A percentile compares a stretch with the other conserved stretches of the same genome.
These are phyloP conservation scores for Vulpes vulpes DNA, from an alignment of 2,113 vertebrate species.

Conservation along the genomic window DNA sequence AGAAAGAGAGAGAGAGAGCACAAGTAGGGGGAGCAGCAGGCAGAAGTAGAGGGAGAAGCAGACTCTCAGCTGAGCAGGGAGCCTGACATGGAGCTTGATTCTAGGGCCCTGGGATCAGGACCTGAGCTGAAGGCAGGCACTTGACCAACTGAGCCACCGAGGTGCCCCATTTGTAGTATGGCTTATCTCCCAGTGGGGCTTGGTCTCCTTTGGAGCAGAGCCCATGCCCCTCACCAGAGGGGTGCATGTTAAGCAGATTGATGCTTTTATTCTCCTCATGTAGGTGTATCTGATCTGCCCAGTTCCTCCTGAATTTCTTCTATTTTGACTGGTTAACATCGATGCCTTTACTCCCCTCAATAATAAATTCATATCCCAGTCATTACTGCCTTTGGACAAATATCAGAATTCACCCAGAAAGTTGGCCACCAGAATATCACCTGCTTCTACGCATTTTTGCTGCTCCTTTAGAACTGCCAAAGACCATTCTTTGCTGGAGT, in stretches of 20 bases:
- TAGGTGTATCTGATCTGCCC: background rate
- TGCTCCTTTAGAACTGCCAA: slow-evolving; percentile 1
- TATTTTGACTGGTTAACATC: background rate
- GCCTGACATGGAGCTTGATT: too few species aligned
- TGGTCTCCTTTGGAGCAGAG: background rate
- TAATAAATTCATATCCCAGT: background rate
- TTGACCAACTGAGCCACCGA: too few species aligned
- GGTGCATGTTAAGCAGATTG: background rate
- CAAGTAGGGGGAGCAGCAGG: too few species aligned
- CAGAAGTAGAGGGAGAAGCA: too few species aligned
- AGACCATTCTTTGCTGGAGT: slow-evolving; percentile 35
- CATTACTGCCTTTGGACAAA: background rate
- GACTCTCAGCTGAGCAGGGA: too few species aligned
- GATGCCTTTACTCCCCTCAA: background rate
- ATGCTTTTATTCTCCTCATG: background rate
- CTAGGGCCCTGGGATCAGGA: too few species aligned
- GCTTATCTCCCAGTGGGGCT: background rate
- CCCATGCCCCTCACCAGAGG: background rate
- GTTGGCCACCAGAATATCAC: background rate
- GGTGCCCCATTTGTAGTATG: background rate
- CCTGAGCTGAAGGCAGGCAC: too few species aligned
- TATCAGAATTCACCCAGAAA: background rate
- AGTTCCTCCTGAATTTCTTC: slow-evolving; percentile 5
- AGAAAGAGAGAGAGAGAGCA: too few species aligned
- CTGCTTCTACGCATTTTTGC: background rate